Conservation (phyloP, 2,113 vertebrate species). For the Phaetusa simplex region DNA sequence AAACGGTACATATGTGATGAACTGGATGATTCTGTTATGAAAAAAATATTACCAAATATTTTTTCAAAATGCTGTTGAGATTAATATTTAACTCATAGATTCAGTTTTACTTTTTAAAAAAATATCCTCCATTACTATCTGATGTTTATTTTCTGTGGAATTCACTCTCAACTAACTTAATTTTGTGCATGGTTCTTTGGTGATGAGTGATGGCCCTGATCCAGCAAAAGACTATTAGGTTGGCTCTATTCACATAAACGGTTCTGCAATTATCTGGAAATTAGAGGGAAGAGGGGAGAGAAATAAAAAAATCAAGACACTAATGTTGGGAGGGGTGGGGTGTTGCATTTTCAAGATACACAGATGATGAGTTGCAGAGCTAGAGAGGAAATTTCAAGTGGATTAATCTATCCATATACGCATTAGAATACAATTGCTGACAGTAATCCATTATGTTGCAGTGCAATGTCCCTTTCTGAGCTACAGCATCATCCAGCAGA, state of each 20-base stretch:
- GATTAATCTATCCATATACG: neutral
- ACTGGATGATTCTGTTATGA: neutral
- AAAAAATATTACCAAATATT: neutral
- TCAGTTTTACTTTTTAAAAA: neutral
- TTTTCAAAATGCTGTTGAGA: neutral
- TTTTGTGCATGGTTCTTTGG: neutral
- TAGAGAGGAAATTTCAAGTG: neutral
- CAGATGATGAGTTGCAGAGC: neutral
- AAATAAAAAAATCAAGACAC: neutral
- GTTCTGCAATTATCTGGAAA: neutral
- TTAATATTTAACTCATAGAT: neutral
- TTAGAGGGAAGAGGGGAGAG: neutral
- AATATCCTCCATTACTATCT: neutral
- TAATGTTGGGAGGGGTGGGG: no score
- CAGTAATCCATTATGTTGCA: constrained; percentile 42
- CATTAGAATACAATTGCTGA: neutral
- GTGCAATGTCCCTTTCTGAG: constrained; percentile 59
- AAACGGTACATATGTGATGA: neutral
- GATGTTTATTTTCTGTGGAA: neutral
- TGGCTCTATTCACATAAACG: neutral
- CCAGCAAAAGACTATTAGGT: neutral
- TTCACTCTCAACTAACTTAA: neutral
- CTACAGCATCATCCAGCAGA: constrained; percentile 34
- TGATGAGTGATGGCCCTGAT: neutral
- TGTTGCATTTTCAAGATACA: neutral